Evolutionary conservation across 2,888 invertebrate species (phyloP).

Genomic region (Tribolium freemani): DNA sequence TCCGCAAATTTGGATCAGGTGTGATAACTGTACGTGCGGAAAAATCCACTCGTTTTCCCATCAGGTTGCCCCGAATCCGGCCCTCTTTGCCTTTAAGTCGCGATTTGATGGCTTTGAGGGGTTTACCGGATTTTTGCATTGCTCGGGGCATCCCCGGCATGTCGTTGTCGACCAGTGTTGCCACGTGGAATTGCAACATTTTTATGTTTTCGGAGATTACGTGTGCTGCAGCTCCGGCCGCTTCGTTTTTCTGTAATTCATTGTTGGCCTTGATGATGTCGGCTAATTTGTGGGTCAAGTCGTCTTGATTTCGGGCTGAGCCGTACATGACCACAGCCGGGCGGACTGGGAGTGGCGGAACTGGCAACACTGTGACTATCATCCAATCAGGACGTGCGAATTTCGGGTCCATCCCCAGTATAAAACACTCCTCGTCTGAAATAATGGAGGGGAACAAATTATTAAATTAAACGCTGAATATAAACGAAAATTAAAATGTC

Average conservation of each 20-base stretch:
- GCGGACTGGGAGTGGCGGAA: conserved; percentile 95
- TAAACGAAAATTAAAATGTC: no score
- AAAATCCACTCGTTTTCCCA: conserved; percentile 99
- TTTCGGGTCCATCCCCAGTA: conserved; percentile 96
- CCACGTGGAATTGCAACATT: conserved; percentile 98
- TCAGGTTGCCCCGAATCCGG: conserved; percentile 97
- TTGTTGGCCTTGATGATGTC: conserved; percentile 99
- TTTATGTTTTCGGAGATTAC: conserved; percentile 97
- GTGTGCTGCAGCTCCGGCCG: conserved; percentile 97
- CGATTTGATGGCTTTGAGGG: conserved; percentile 97
- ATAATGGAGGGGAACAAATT: no score
- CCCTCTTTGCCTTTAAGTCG: conserved; percentile 99
- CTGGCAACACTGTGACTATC: conserved; percentile 97
- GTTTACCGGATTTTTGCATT: conserved; percentile 99
- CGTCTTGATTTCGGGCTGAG: conserved; percentile 98
- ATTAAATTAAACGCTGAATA: no score
- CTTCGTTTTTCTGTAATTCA: conserved; percentile 94
- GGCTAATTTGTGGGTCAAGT: conserved; percentile 98
- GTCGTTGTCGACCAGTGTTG: conserved; percentile 98
- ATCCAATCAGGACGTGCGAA: conserved; percentile 99
- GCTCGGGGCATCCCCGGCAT: conserved; percentile 98
- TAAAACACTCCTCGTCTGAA: conserved; percentile 93
- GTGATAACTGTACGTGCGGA: conserved; percentile 99
- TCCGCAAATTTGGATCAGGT: conserved; percentile 94
- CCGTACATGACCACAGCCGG: conserved; percentile 99